Conservation (phyloP, 2,888 invertebrate genomes). For the Philhelius pedissequus region DNA sequence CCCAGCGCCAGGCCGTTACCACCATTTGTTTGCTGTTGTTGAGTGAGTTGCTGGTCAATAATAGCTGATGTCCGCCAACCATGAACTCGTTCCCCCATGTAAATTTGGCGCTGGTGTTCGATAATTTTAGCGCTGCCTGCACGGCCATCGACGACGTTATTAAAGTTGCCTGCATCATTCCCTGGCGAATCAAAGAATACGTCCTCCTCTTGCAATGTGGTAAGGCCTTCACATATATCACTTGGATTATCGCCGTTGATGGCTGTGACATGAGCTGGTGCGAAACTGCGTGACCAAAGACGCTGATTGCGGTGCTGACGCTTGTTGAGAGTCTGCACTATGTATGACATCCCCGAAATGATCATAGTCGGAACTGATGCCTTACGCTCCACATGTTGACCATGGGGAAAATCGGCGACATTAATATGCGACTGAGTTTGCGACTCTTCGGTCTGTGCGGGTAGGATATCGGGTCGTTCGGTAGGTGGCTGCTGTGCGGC, state of each 20-base stretch:
- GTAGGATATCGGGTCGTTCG: slow-evolving; percentile 78
- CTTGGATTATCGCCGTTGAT: slow-evolving; percentile 79
- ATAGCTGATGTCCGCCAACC: slow-evolving; percentile 76
- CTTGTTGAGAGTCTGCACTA: slow-evolving; percentile 82
- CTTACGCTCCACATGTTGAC: slow-evolving; percentile 78
- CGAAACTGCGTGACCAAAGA: slow-evolving; percentile 88
- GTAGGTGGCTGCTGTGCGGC: slow-evolving; percentile 66
- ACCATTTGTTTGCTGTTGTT: slow-evolving; percentile 60
- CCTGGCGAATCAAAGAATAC: slow-evolving; percentile 81
- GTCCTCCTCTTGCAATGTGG: slow-evolving; percentile 80
- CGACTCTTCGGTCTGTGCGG: slow-evolving; percentile 73
- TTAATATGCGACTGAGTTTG: slow-evolving; percentile 51
- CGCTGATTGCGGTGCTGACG: slow-evolving; percentile 71
- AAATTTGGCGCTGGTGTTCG: slow-evolving; percentile 72
- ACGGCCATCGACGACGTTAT: slow-evolving; percentile 45
- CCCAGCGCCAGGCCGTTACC: slow-evolving; percentile 14
- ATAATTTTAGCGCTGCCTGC: slow-evolving; percentile 65
- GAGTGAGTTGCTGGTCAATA: slow-evolving; percentile 68
- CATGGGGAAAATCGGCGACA: slow-evolving; percentile 71
- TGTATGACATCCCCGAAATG: slow-evolving; percentile 74
- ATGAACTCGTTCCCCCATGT: slow-evolving; percentile 76
- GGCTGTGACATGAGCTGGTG: slow-evolving; percentile 79
- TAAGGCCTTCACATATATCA: slow-evolving; percentile 77
- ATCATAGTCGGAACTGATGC: slow-evolving; percentile 77
- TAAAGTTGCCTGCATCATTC: slow-evolving; percentile 63